Base-by-base conservation (phyloP, 2,113 vertebrate genomes). In the Anolis sagrei region DNA sequence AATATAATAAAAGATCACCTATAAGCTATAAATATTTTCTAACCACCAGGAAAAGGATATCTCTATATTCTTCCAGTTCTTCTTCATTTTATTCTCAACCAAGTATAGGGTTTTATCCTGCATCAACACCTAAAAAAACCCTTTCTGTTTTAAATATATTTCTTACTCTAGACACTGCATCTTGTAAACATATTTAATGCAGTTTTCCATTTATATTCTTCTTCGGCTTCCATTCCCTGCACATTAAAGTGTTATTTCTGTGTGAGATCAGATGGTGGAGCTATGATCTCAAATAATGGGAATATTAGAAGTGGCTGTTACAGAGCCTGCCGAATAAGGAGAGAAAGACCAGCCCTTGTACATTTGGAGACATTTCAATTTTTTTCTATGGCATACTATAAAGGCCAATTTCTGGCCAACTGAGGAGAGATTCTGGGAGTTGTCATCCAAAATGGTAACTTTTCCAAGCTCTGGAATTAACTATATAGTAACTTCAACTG, bases 401-500 rank as follows among this genome's bases (percentile, higher is more conserved):
- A 58, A 58, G 18, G 54, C 54, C 54, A 58, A 18, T 14, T 4
- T 4, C 14, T 58, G 54, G 11, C 2, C 54, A 58, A 18, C 18
- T 13, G 4, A 11, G 14, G 54, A 58, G 54, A 58, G 54, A 58
- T 58, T 58, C 18, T 16, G 54, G 54, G 13, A 16, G 54, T 14
- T 58, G 54, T 58, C 13, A 58, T 58, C 13, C 54, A 58, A 54
- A 54, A 58, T 4, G 3, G 13, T 16, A 58, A 58, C 14, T 58
- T 58, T 58, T 58, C 11, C 18, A 16, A 58, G 2, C 54, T 58
- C 14, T 58, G 54, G 18, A 58, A 58, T 18, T 58, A 58, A 58
- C 11, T 58, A 16, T 58, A 27, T 66, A 29, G 6, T 68, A 29
- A 11, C 27, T 29, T 0, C 0, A 0, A 74, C 0, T 0, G 0